Evolutionary conservation across 2,888 invertebrate genomes (phyloP), one percentile per base, ranked within the genome.

Genomic region (Alsophila aescularia): DNA sequence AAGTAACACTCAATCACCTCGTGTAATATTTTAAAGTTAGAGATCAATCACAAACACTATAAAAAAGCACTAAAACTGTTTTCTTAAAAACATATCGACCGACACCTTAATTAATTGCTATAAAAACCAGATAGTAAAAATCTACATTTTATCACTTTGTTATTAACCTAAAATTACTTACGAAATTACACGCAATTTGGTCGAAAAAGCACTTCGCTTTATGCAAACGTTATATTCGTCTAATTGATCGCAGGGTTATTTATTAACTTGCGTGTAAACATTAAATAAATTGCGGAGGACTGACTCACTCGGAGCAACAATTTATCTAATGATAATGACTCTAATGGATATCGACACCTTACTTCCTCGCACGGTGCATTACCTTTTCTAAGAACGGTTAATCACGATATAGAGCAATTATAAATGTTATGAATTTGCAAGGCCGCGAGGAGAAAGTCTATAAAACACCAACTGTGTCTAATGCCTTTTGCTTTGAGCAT

Each of bases 261-360:
- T 79, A 79, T 71, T 72, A 68, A 69, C 74, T 88, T 75, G 85
- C 87, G 81, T 87, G 87, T 75, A 83, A 81, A 85, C 82, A 81
- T 84, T 77, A 80, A 81, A 84, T 85, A 81, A 84, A 85, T 85
- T 77, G 80, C 74, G 78, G 73, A 67, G 66, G 70, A 80, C 72
- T 77, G 75, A 78, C 75, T 76, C 76, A 79, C 71, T 72, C 69
- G 66, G 75, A 73, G 74, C 70, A 73, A 78, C 81, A 73, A 85
- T 86, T 85, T 82, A 75, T 79, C 73, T 53, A 43, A 52, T 53
- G 16, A 16, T 53, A 43, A 52, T 53, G 16, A 16, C 31, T 16
- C 12, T 84, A 85, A 85, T 87, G 77, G 77, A 67, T 67, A 75
- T 76, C 73, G 73, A 75, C 71, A 79, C 66, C 69, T 70, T 64